These are phyloP conservation scores for Hermaeophaga mercurialis DNA, from an alignment of 2,888 invertebrate species.

Conservation along the genomic window DNA sequence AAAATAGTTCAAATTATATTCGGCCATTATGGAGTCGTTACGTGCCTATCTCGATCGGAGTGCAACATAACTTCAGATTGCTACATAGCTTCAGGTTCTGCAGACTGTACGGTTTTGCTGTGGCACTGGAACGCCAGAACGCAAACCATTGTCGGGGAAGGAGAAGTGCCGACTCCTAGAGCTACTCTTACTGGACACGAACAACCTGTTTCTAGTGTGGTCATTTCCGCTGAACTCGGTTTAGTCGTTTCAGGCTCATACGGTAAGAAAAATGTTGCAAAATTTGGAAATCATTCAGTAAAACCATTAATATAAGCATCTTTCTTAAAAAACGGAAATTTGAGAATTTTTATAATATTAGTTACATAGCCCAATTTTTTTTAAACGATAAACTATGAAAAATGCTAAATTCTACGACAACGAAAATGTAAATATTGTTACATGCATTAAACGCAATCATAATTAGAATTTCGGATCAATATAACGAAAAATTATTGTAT, in stretches of 20 bases:
- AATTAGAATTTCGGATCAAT: too few species aligned
- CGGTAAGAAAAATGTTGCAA: slow-evolving; percentile 56
- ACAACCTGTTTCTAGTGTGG: slow-evolving; percentile 91
- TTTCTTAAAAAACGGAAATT: too few species aligned
- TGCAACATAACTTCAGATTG: slow-evolving; percentile 99
- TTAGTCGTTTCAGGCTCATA: slow-evolving; percentile 93
- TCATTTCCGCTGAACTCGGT: slow-evolving; percentile 97
- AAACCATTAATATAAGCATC: too few species aligned
- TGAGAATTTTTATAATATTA: too few species aligned
- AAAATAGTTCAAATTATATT: slow-evolving; percentile 98
- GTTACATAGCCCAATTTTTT: too few species aligned
- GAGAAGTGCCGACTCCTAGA: slow-evolving; percentile 92
- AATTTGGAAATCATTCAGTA: too few species aligned
- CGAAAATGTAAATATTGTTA: too few species aligned
- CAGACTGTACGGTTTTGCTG: slow-evolving; percentile 95
- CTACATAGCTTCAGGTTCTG: slow-evolving; percentile 96
- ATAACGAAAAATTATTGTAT: too few species aligned
- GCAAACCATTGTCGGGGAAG: slow-evolving; percentile 96
- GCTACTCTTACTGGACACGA: slow-evolving; percentile 98
- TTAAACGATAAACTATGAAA: too few species aligned
- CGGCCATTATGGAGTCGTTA: slow-evolving; percentile 98
- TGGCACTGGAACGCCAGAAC: slow-evolving; percentile 99
- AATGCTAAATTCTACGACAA: too few species aligned
- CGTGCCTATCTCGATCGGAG: slow-evolving; percentile 95
- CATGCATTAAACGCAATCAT: too few species aligned